Evolutionary conservation across 2,888 invertebrate genomes (phyloP).

Genomic region (Stictocephala bisonia): DNA sequence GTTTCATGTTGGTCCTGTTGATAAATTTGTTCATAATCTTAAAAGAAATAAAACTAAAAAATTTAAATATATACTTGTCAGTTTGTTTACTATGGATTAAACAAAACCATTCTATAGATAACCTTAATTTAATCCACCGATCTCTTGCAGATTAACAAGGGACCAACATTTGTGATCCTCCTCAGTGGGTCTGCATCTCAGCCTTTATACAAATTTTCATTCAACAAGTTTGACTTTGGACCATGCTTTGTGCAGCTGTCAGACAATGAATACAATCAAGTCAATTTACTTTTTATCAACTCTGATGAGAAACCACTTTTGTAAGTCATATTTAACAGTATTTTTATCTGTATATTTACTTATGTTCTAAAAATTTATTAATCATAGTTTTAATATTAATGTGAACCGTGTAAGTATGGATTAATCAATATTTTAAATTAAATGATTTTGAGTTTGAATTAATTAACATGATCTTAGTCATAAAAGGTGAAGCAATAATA

Average conservation of each 20-base stretch:
- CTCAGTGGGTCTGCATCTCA: slow-evolving; percentile 36
- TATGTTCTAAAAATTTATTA: background rate
- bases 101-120: no score
- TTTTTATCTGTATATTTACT: background rate
- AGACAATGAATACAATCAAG: background rate
- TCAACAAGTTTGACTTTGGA: slow-evolving; percentile 11
- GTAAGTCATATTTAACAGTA: slow-evolving; percentile 10
- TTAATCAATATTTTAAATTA: no score
- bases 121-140: no score
- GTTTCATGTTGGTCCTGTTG: no score
- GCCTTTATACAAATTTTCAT: slow-evolving; percentile 28
- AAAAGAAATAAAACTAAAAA: no score
- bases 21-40: no score
- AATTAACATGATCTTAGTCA: no score
- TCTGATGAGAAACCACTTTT: slow-evolving; percentile 39
- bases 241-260: slow-evolving; percentile 26
- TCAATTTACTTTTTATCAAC: slow-evolving; percentile 19
- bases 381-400: background rate
- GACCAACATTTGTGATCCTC: slow-evolving; percentile 17
- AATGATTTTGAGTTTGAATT: no score
- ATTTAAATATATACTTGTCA: no score
- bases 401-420: no score
- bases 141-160: slow-evolving; percentile 38
- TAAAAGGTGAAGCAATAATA: no score
- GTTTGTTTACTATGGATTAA: no score